Evolutionary conservation across 2,113 vertebrate species (phyloP).

Genomic region (Chionis minor): DNA sequence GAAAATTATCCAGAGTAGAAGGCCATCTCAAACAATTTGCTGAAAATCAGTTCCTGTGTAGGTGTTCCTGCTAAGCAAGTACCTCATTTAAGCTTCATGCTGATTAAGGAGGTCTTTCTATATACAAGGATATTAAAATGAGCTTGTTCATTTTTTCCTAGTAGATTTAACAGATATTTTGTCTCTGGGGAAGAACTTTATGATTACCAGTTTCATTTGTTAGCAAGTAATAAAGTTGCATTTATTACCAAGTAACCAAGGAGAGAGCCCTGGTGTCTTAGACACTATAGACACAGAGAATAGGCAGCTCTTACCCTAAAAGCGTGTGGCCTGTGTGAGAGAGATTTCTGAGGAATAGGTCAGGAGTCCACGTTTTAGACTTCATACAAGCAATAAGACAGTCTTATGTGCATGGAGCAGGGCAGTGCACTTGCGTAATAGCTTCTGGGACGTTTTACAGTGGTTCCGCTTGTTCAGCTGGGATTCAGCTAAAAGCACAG

Average conservation of each 20-base stretch:
- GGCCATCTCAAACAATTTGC: conserved; percentile 39
- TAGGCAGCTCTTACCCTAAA: background rate
- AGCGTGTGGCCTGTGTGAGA: background rate
- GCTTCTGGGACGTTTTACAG: background rate
- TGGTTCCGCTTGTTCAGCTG: background rate
- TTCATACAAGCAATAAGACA: background rate
- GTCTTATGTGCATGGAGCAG: background rate
- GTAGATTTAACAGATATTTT: conserved; percentile 23
- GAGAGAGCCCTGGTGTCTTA: background rate
- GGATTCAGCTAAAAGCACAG: background rate
- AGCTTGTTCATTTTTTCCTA: background rate
- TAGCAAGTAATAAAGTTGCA: conserved; percentile 20
- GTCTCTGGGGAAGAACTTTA: background rate
- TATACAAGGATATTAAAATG: conserved; percentile 37
- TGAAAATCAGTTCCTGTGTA: conserved; percentile 37
- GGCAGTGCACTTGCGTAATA: background rate
- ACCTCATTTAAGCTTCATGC: conserved; percentile 38
- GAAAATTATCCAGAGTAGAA: conserved; percentile 31
- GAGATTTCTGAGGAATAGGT: background rate
- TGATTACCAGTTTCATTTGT: conserved; percentile 39
- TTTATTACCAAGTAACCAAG: conserved; percentile 29
- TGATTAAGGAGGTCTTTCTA: conserved; percentile 43
- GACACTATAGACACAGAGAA: background rate
- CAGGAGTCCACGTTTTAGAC: background rate
- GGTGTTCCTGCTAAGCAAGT: conserved; percentile 48